Evolutionary conservation across 35 echinoderm and acorn worm species (phyloP), one percentile per base, ranked within the genome.

Genomic region (Anneissia japonica): DNA sequence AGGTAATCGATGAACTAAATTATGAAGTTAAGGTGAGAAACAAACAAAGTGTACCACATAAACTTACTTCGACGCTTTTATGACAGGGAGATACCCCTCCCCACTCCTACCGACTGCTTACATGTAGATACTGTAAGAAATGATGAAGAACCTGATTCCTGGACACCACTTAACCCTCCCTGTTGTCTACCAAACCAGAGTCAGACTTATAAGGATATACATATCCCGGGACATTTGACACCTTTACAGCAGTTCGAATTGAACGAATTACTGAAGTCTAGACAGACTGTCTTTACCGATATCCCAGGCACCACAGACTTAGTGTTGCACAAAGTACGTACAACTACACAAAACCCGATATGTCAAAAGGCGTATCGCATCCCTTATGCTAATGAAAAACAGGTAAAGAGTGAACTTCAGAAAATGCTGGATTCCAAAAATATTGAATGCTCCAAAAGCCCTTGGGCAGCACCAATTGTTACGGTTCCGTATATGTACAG

Each of bases 351-450:
- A 13, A 78, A 10, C 34, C 88, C 88, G n/a, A 38, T 90, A 5
- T 31, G 35, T 37, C 79, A 84, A 46, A 76, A 33, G 30, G 30
- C 91, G 12, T 86, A 93, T 75, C 26, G 75, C 29, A 46, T 93
- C 14, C 86, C 87, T 34, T 76, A 85, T 34, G 64, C 87, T 31
- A 40, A 74, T 38, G 6, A 40, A 73, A 78, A 45, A 7, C 36
- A 72, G 35, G 46, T 56, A 39, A 34, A 80, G 17, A 38, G 74
- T 45, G 86, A 93, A 64, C 36, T 93, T 30, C 43, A 85, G 0
- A 43, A 36, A 26, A 89, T 93, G 87, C 19, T 93, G 35, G 34
- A 84, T n/a, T n/a, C 77, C 23, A 81, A 86, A 3, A 74, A 89
- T 10, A 89, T 89, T 75, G 46, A 86, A 39, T 41, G 39, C 0